Base-by-base conservation (phyloP, 2,888 invertebrate species). In the Alloplasta piceator region DNA sequence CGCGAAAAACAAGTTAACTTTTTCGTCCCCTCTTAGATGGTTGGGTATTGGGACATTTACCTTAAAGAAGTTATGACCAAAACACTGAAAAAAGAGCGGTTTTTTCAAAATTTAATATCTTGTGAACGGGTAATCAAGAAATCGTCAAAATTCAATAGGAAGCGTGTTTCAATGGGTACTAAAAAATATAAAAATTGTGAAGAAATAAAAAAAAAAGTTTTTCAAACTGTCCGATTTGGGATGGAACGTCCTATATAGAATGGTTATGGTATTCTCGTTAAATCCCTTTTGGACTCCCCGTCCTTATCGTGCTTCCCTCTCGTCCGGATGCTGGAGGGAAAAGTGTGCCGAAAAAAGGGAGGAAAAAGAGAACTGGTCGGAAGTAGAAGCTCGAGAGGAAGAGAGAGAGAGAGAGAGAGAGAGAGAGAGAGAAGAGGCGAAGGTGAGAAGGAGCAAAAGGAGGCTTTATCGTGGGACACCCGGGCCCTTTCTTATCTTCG, bases 401-500 rank as follows among this genome's bases (percentile, higher is more conserved):
- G 52, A 41, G 64, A 36, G 14, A 7, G 14, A 6, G 52, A 6
- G 14, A 14, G 52, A 52, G 14, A n/a, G n/a, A 52, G 52, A 41
- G 64, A 36, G 14, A 7, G 14, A 6, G 52, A 6, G 14, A 14
- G 52, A 52, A 6, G 12, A 52, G 14, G 10, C 41, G 60, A 70
- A 70, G 78, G 55, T 61, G 66, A 39, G 61, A 61, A 64, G 60
- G 43, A 50, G 63, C 46, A 63, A 41, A 58, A 46, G 52, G 41
- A 50, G 74, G 52, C 55, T 74, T 81, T 81, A 81, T 81, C 81
- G 77, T 64, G 52, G 39, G 68, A 74, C 58, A 70, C 52, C 74
- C 70, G 71, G 77, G 52, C 71, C 46, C 61, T 78, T 75, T 78
- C 81, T 82, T 82, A 82, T 78, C 81, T 75, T 70, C 66, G 78